These are phyloP conservation scores for Polyodon spathula DNA, from an alignment of 2,113 vertebrate species.

Conservation along the genomic window DNA sequence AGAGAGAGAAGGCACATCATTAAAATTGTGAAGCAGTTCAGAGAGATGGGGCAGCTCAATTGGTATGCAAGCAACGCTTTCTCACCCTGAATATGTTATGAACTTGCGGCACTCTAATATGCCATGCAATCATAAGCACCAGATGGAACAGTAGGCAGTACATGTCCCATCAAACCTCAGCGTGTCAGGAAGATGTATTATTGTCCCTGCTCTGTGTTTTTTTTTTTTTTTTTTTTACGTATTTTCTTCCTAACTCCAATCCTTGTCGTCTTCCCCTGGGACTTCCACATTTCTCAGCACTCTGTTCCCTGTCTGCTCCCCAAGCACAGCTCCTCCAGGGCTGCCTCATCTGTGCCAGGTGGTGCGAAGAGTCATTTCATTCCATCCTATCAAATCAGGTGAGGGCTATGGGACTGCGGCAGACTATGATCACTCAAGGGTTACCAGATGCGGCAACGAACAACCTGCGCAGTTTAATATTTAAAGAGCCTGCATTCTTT, in stretches of 20 bases:
- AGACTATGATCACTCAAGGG: constrained; percentile 56
- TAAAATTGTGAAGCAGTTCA: constrained; percentile 72
- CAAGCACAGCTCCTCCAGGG: constrained; percentile 53
- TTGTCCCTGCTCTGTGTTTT: constrained; percentile 70
- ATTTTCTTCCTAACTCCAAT: constrained; percentile 34
- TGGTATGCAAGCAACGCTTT: constrained; percentile 78
- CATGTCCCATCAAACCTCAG: constrained; percentile 91
- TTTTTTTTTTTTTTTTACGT: constrained; percentile 42
- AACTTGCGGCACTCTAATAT: constrained; percentile 78
- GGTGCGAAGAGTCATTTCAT: constrained; percentile 58
- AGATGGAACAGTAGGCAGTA: constrained; percentile 95
- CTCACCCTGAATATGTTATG: constrained; percentile 79
- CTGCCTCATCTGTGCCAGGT: constrained; percentile 60
- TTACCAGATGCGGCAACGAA: constrained; percentile 50
- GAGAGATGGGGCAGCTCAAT: constrained; percentile 67
- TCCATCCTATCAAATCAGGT: constrained; percentile 64
- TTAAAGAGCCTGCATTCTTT: constrained; percentile 29
- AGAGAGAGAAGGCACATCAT: constrained; percentile 72
- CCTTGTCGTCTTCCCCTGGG: constrained; percentile 33
- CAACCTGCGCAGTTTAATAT: constrained; percentile 32
- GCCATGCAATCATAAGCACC: constrained; percentile 80
- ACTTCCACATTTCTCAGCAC: constrained; percentile 63
- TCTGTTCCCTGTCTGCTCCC: constrained; percentile 47
- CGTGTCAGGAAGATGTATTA: constrained; percentile 96
- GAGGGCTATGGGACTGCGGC: constrained; percentile 57